phyloP scores from a whole-genome alignment of 2,113 vertebrate genomes.

The Lampris megalopsis region DNA sequence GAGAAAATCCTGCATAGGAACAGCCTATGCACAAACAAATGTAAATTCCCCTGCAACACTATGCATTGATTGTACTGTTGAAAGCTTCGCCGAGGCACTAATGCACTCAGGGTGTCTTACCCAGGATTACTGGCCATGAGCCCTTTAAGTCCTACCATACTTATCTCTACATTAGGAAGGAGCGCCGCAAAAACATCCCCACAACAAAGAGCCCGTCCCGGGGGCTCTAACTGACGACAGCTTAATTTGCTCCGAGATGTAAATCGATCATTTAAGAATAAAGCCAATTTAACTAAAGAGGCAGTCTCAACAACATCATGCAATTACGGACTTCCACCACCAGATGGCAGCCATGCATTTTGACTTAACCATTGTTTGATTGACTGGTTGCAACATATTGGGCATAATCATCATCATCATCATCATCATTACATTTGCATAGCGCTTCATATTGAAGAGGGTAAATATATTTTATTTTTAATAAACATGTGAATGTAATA shows the following conservation, averaged over 20 bases:
- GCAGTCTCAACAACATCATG: neutral
- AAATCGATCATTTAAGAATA: constrained; percentile 22
- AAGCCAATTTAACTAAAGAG: constrained; percentile 11
- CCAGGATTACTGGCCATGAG: neutral
- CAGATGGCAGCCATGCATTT: constrained; percentile 63
- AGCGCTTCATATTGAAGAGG: no score
- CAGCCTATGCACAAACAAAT: neutral
- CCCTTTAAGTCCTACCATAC: constrained; percentile 11
- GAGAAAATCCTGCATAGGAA: no score
- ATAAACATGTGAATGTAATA: no score
- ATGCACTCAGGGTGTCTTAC: constrained; percentile 14
- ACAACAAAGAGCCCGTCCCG: neutral
- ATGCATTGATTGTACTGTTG: constrained; percentile 5
- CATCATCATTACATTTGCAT: no score
- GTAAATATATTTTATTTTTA: no score
- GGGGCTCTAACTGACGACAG: constrained; percentile 18
- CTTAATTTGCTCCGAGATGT: constrained; percentile 41
- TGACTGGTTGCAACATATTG: no score
- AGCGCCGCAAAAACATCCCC: neutral
- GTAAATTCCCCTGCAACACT: neutral
- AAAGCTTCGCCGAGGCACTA: constrained; percentile 2
- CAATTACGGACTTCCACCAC: constrained; percentile 37
- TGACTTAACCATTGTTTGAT: neutral
- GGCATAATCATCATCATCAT: no score
- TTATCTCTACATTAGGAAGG: constrained; percentile 22